Conservation (phyloP, 2,888 invertebrate genomes). For the Nomada ferruginata region DNA sequence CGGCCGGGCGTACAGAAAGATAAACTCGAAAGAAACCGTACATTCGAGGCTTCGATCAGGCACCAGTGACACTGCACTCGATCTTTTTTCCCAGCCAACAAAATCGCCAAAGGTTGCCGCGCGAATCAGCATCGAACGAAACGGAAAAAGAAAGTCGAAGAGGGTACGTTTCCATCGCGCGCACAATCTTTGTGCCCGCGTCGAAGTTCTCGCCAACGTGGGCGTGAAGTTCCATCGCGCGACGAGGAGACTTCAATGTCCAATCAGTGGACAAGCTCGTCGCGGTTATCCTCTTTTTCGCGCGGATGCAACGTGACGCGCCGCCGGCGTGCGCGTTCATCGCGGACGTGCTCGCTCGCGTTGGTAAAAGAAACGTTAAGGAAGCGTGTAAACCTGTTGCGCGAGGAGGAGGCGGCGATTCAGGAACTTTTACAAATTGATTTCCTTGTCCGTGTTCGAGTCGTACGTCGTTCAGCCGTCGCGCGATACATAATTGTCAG, state of each 20-base stretch:
- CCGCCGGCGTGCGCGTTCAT: slow-evolving; percentile 7
- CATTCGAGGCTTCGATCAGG: slow-evolving; percentile 4
- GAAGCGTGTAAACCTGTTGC: slow-evolving; percentile 30
- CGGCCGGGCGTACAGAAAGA: background rate
- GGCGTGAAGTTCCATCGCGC: slow-evolving; percentile 49
- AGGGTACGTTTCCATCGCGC: slow-evolving; percentile 38
- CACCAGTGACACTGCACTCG: background rate
- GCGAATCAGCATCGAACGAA: slow-evolving; percentile 46
- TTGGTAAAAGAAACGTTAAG: slow-evolving; percentile 34
- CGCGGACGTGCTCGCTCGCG: background rate
- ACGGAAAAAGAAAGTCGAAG: slow-evolving; percentile 46
- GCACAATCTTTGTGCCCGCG: slow-evolving; percentile 54
- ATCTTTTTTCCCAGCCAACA: background rate
- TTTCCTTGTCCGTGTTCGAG: slow-evolving; percentile 30
- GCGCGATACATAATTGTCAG: slow-evolving; percentile 36
- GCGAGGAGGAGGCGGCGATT: slow-evolving; percentile 15
- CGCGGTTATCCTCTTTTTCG: slow-evolving; percentile 41
- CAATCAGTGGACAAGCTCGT: slow-evolving; percentile 66
- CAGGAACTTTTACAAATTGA: slow-evolving; percentile 52
- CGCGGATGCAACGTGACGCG: slow-evolving; percentile 27
- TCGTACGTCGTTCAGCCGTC: slow-evolving; percentile 23
- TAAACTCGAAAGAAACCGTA: background rate
- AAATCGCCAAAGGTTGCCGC: slow-evolving; percentile 11
- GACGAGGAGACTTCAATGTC: slow-evolving; percentile 66
- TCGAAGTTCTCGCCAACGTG: slow-evolving; percentile 47